Evolutionary conservation across 2,797 vertebrate species (phyloP).

Genomic region (Uromys caudimaculatus): DNA sequence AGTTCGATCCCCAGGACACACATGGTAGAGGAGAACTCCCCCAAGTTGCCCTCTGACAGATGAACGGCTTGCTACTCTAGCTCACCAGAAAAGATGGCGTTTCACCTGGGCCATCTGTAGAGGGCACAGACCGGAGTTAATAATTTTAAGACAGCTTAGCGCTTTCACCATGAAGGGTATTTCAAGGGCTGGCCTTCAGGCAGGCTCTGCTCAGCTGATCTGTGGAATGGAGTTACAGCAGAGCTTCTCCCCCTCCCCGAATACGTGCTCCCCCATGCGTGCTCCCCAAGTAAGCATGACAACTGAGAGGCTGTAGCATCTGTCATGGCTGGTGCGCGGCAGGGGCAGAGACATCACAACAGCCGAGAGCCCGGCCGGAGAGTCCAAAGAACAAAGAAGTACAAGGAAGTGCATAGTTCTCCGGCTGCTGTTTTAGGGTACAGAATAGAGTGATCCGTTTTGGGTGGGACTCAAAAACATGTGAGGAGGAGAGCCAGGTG

Average conservation of each 20-base stretch:
- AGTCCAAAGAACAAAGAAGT: background rate
- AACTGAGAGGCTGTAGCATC: background rate
- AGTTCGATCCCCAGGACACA: background rate
- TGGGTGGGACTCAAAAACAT: background rate
- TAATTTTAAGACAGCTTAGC: background rate
- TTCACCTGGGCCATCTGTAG: background rate
- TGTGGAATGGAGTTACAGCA: background rate
- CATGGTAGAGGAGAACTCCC: background rate
- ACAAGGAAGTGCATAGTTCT: background rate
- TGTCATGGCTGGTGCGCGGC: background rate
- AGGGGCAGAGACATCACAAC: accelerated
- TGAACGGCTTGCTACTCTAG: no score
- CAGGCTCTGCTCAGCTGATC: background rate
- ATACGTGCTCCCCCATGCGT: no score
- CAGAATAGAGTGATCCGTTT: background rate
- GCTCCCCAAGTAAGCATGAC: background rate
- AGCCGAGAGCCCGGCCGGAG: background rate
- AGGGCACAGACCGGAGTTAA: background rate
- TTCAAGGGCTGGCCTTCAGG: background rate
- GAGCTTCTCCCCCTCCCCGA: background rate
- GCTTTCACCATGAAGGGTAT: background rate
- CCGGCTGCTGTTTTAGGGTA: background rate
- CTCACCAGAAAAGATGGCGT: accelerated
- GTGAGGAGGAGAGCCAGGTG: no score
- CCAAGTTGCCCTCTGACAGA: background rate